A percentile compares a stretch with the other conserved stretches of the same genome.
These are phyloP conservation scores for Burhinus bistriatus DNA, from an alignment of 2,113 vertebrate genomes.

Conservation along the genomic window DNA sequence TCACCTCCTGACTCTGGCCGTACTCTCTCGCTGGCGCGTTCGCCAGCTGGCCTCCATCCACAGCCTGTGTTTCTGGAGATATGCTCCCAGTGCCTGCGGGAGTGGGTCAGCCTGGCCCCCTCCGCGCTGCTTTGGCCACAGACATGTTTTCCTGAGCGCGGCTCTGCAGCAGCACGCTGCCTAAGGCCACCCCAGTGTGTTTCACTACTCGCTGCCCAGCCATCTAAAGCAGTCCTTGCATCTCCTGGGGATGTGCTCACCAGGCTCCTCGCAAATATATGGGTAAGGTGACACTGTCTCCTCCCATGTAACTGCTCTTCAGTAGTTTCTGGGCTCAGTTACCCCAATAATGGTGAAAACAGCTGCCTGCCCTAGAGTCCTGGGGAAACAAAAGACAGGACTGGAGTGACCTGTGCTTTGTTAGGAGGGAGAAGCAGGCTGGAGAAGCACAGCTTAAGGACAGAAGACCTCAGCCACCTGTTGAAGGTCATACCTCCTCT, in stretches of 20 bases:
- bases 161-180: background rate
- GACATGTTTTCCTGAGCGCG: rapidly evolving
- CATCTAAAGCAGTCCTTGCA: background rate
- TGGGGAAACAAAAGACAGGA: background rate
- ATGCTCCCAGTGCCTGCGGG: background rate
- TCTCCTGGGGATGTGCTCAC: background rate
- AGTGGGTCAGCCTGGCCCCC: background rate
- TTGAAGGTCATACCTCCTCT: background rate
- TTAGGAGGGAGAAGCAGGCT: background rate
- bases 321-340: background rate
- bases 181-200: background rate
- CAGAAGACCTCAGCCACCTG: background rate
- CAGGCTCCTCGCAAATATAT: background rate
- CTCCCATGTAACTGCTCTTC: background rate
- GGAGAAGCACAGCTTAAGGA: background rate
- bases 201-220: background rate
- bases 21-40: rapidly evolving
- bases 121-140: background rate
- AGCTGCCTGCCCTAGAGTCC: background rate
- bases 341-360: background rate
- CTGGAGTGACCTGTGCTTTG: background rate
- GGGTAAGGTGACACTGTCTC: background rate
- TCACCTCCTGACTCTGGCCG: background rate
- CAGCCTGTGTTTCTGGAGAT: background rate
- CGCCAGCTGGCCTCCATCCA: background rate